Conservation (phyloP, 2,113 vertebrate species). For the Macquaria ambigua region DNA sequence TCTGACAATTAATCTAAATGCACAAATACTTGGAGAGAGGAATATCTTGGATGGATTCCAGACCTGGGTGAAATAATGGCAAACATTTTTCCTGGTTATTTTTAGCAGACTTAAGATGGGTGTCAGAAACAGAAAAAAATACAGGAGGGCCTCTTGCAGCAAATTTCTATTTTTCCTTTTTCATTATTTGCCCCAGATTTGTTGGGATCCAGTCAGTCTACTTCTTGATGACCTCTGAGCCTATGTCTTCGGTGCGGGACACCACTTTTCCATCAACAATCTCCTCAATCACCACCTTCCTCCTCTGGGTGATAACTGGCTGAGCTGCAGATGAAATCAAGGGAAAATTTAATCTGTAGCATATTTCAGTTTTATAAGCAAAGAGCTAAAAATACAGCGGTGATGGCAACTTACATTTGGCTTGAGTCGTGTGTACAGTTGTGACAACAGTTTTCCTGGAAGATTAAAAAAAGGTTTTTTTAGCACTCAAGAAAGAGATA, state of each 20-base stretch:
- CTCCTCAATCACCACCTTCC: constrained; percentile 86
- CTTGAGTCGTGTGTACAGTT: background rate
- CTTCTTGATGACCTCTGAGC: constrained; percentile 30
- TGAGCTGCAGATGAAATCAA: constrained; percentile 60
- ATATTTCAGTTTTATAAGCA: background rate
- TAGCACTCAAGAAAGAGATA: background rate
- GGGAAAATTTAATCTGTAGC: background rate
- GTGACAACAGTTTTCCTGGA: constrained; percentile 1
- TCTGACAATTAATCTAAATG: background rate
- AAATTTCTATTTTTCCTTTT: background rate
- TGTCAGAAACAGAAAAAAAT: background rate
- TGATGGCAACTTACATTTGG: constrained; percentile 72
- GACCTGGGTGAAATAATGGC: background rate
- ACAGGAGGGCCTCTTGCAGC: background rate
- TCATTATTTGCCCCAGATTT: background rate
- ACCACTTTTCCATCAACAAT: constrained; percentile 85
- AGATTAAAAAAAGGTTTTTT: background rate
- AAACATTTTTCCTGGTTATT: background rate
- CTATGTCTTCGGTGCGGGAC: constrained; percentile 77
- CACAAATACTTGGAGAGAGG: background rate
- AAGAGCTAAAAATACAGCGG: background rate
- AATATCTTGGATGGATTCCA: background rate
- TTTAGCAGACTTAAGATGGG: background rate
- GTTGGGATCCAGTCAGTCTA: constrained; percentile 1
- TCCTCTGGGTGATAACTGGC: constrained; percentile 81